phyloP scores from a whole-genome alignment of 2,797 vertebrate species.

The Hydrolagus colliei region DNA sequence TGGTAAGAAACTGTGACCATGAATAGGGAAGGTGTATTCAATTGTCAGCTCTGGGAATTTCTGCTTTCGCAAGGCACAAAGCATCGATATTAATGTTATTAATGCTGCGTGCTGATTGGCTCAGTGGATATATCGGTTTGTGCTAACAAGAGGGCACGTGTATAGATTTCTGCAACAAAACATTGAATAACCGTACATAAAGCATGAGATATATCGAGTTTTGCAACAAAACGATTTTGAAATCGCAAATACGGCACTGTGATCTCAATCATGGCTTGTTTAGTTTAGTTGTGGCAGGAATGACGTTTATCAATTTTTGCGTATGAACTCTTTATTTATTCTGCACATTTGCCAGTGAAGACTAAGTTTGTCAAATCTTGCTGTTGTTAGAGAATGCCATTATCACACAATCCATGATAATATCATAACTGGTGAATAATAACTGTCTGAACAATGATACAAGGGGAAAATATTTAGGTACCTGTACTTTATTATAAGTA shows the following conservation, averaged over 20 bases:
- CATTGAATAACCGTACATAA: too few relatives aligned
- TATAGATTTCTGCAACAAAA: too few relatives aligned
- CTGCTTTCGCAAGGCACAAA: neutral
- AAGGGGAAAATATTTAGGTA: neutral
- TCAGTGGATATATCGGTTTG: slow-evolving; percentile 5
- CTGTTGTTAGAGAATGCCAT: neutral
- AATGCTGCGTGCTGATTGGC: slow-evolving; percentile 28
- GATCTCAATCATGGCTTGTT: too few relatives aligned
- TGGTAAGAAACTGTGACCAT: slow-evolving; percentile 29
- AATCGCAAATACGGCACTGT: too few relatives aligned
- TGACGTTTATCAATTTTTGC: too few relatives aligned
- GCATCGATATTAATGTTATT: slow-evolving; percentile 11
- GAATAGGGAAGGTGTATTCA: neutral
- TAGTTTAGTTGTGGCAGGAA: too few relatives aligned
- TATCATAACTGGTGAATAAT: neutral
- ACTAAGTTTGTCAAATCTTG: too few relatives aligned
- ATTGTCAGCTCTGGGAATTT: neutral
- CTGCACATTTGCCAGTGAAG: too few relatives aligned
- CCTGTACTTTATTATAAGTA: neutral
- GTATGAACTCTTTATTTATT: too few relatives aligned
- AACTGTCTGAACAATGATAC: neutral
- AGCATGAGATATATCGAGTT: too few relatives aligned
- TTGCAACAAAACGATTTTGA: too few relatives aligned
- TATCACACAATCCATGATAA: neutral
- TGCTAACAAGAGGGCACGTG: too few relatives aligned